phyloP scores from a whole-genome alignment of 2,113 vertebrate genomes.

The Aspiorhynchus laticeps region DNA sequence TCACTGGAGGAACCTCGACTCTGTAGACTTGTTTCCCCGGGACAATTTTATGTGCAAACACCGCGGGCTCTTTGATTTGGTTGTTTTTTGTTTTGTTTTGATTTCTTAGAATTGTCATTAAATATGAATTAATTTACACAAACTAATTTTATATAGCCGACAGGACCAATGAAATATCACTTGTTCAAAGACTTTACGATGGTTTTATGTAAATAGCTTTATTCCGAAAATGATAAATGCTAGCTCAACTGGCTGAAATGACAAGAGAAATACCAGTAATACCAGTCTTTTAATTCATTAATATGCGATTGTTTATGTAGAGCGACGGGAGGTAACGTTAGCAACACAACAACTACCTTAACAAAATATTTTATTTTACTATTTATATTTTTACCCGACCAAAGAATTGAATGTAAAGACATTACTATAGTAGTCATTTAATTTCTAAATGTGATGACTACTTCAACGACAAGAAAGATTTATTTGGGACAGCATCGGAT shows the following conservation, averaged over 20 bases:
- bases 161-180: background rate
- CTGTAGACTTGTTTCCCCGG: background rate
- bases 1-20: constrained; percentile 21
- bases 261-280: background rate
- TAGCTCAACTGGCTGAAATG: background rate
- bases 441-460: constrained; percentile 29
- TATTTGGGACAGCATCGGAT: constrained; percentile 76
- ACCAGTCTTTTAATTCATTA: background rate
- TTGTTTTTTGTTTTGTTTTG: constrained; percentile 34
- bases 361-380: background rate
- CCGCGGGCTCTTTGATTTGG: constrained; percentile 45
- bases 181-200: background rate
- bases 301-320: background rate
- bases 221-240: background rate
- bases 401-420: background rate
- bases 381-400: background rate
- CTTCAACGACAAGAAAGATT: constrained; percentile 66
- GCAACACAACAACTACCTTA: background rate
- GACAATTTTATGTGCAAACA: constrained; percentile 4
- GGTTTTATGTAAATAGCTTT: background rate
- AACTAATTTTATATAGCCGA: background rate
- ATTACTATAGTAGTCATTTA: constrained; percentile 29
- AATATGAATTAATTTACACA: background rate
- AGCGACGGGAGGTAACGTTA: background rate
- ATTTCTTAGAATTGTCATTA: background rate